These are phyloP conservation scores for Streblospio benedicti DNA, from an alignment of 1,140 invertebrate species.

Conservation along the genomic window DNA sequence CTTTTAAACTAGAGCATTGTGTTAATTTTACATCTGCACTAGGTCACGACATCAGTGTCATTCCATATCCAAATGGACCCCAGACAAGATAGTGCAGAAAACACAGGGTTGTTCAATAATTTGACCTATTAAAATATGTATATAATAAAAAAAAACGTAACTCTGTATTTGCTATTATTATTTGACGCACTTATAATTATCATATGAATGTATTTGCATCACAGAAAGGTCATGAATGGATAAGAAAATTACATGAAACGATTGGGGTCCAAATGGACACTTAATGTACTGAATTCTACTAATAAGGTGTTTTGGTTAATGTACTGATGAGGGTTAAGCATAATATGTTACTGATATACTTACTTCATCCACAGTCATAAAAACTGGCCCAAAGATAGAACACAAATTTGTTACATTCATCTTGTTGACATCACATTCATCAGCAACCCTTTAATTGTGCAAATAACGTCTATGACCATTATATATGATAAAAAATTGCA, in stretches of 20 bases:
- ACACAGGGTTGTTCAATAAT: not conserved
- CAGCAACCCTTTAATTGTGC: constrained; percentile 27
- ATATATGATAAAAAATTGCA: not conserved
- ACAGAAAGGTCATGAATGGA: too few species aligned
- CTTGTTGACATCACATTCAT: constrained; percentile 25
- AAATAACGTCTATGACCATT: constrained; percentile 6
- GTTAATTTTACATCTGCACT: not conserved
- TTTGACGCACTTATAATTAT: too few species aligned
- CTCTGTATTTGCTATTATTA: too few species aligned
- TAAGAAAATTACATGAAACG: too few species aligned
- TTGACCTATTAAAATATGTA: too few species aligned
- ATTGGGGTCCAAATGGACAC: too few species aligned
- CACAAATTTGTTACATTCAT: constrained; percentile 37
- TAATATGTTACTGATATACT: not conserved
- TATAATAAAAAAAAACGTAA: too few species aligned
- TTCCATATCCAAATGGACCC: not conserved
- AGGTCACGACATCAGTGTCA: not conserved
- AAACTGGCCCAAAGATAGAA: constrained; percentile 38
- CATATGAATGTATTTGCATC: too few species aligned
- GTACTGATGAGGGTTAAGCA: too few species aligned
- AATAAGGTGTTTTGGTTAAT: too few species aligned
- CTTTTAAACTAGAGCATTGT: not conserved
- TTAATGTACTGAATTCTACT: too few species aligned
- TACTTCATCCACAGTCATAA: constrained; percentile 26
- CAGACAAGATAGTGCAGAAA: not conserved